Evolutionary conservation across 2,113 vertebrate genomes (phyloP).

Genomic region (Odocoileus virginianus): DNA sequence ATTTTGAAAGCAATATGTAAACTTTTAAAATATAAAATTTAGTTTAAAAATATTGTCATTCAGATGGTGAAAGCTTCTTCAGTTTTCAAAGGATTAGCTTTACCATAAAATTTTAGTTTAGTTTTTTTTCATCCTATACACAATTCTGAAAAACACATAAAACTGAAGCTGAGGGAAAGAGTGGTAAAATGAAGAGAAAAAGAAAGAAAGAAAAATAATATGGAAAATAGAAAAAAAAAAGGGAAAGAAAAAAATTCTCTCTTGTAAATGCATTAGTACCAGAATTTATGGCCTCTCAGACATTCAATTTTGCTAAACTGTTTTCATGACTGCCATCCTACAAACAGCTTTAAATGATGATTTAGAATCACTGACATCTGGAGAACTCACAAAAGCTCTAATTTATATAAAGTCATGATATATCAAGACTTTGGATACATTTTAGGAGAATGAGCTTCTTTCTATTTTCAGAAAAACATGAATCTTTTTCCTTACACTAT

Average conservation of each 20-base stretch:
- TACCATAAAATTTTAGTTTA: not conserved
- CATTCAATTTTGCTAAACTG: not conserved
- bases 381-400: not conserved
- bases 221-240: not conserved
- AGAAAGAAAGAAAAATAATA: not conserved
- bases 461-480: not conserved
- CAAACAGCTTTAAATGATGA: constrained; percentile 20
- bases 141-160: not conserved
- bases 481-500: not conserved
- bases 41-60: not conserved
- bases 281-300: not conserved
- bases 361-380: constrained; percentile 10
- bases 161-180: not conserved
- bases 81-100: not conserved
- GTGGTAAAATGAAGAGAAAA: not conserved
- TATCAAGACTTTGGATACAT: not conserved
- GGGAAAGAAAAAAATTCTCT: not conserved
- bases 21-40: not conserved
- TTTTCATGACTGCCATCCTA: not conserved
- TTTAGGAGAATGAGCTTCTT: not conserved
- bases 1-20: not conserved
- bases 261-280: not conserved
- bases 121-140: not conserved
- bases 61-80: not conserved
- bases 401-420: not conserved